These are phyloP conservation scores for Eulemur albifrons DNA, from an alignment of 2,797 vertebrate genomes.

Conservation along the genomic window DNA sequence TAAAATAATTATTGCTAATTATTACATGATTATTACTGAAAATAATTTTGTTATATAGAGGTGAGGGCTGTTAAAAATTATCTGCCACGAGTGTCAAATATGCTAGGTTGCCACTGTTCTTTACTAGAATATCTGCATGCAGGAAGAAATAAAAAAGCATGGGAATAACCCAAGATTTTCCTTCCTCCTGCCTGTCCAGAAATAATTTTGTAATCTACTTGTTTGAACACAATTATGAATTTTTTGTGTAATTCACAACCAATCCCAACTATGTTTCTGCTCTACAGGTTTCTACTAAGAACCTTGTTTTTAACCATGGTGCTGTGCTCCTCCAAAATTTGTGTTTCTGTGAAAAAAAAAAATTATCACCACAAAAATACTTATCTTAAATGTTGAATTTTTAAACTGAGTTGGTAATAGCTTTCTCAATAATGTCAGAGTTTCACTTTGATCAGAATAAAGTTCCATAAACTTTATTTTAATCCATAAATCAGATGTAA, in stretches of 20 bases:
- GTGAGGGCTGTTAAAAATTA: background rate
- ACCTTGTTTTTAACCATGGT: background rate
- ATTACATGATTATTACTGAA: constrained; percentile 4
- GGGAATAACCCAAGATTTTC: background rate
- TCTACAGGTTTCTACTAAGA: constrained; percentile 16
- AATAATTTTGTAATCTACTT: background rate
- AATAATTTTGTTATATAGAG: background rate
- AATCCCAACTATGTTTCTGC: background rate
- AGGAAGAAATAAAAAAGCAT: constrained; percentile 1
- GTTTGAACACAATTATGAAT: constrained; percentile 36
- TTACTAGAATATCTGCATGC: background rate
- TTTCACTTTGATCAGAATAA: constrained; percentile 14
- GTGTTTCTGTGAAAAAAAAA: background rate
- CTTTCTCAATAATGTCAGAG: background rate
- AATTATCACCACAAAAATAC: background rate
- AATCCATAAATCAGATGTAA: background rate
- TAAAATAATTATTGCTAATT: constrained; percentile 1
- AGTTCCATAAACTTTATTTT: constrained; percentile 3
- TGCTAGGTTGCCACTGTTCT: background rate
- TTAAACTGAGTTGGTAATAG: background rate
- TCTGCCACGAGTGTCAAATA: background rate
- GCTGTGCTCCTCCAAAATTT: background rate
- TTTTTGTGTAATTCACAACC: background rate
- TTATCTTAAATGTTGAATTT: constrained; percentile 21
- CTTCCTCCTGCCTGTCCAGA: constrained; percentile 7